Percentiles rank a stretch among this genome's conserved stretches.
These are phyloP conservation scores for Rhingia campestris DNA, from an alignment of 2,888 invertebrate genomes.

Conservation along the genomic window DNA sequence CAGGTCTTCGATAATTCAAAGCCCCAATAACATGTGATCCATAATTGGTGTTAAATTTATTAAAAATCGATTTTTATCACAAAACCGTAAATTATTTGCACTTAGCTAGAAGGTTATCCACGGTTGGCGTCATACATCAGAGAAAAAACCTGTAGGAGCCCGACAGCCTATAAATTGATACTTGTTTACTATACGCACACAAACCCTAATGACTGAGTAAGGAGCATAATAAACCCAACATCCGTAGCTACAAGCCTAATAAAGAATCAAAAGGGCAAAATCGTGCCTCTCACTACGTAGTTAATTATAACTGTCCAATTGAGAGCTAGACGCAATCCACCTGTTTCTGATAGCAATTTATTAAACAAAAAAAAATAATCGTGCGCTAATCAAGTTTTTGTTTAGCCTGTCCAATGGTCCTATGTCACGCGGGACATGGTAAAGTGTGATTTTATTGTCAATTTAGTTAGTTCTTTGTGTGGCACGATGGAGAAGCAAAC, in stretches of 20 bases:
- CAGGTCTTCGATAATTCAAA: too few relatives aligned
- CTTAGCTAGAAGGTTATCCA: constrained; percentile 19
- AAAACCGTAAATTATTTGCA: constrained; percentile 45
- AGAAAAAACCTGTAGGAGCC: background rate
- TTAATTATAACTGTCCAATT: constrained; percentile 65
- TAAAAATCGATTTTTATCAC: constrained; percentile 34
- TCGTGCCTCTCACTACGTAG: constrained; percentile 43
- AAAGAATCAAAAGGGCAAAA: background rate
- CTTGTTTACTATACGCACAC: constrained; percentile 39
- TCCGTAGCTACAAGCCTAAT: background rate
- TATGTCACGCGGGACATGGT: constrained; percentile 10
- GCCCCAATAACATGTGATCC: background rate
- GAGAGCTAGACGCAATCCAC: constrained; percentile 40
- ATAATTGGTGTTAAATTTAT: background rate
- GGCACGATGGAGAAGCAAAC: background rate
- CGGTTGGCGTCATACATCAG: background rate
- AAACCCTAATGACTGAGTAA: constrained; percentile 56
- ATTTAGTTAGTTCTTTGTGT: constrained; percentile 33
- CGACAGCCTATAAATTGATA: constrained; percentile 27
- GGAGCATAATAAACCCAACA: constrained; percentile 9
- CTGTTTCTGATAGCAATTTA: constrained; percentile 68
- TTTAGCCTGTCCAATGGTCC: background rate
- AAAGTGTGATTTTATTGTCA: constrained; percentile 62
- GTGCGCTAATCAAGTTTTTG: constrained; percentile 43
- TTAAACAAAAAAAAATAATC: constrained; percentile 7